A percentile compares a stretch with the other conserved stretches of the same genome.
phyloP scores from a whole-genome alignment of 2,888 invertebrate species.

The Antheraea yamamai region DNA sequence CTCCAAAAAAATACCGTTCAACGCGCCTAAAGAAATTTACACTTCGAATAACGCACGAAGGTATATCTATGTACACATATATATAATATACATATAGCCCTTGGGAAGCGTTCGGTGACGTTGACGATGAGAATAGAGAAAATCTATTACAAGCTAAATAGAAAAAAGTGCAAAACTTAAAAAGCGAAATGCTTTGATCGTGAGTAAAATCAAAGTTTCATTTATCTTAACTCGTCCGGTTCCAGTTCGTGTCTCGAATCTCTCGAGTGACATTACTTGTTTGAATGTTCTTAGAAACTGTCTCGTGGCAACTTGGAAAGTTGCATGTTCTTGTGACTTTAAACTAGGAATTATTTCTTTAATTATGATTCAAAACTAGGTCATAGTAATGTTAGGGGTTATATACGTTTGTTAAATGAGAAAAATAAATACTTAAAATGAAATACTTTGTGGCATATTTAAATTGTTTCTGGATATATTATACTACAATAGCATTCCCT shows the following conservation, averaged over 20 bases:
- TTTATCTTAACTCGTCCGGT: not conserved
- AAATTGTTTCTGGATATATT: not conserved
- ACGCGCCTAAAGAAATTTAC: too few species aligned
- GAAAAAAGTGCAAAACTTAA: not conserved
- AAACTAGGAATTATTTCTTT: not conserved
- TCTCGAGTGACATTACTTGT: slow-evolving; percentile 3
- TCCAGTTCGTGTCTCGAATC: not conserved
- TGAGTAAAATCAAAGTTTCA: slow-evolving; percentile 5
- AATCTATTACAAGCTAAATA: not conserved
- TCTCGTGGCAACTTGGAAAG: not conserved
- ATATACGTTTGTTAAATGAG: not conserved
- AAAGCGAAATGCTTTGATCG: not conserved
- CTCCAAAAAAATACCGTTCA: too few species aligned
- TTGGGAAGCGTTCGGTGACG: too few species aligned
- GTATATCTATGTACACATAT: too few species aligned
- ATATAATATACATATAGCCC: too few species aligned
- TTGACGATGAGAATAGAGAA: not conserved
- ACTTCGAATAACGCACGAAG: too few species aligned
- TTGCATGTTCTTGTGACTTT: not conserved
- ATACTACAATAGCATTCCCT: too few species aligned
- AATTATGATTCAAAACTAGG: not conserved
- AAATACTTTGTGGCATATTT: not conserved
- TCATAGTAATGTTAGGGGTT: not conserved
- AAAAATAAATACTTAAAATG: too few species aligned
- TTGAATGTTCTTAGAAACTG: slow-evolving; percentile 4